These are phyloP conservation scores for Sebastes wilsoni DNA, from an alignment of 2,797 vertebrate genomes.

Conservation along the genomic window DNA sequence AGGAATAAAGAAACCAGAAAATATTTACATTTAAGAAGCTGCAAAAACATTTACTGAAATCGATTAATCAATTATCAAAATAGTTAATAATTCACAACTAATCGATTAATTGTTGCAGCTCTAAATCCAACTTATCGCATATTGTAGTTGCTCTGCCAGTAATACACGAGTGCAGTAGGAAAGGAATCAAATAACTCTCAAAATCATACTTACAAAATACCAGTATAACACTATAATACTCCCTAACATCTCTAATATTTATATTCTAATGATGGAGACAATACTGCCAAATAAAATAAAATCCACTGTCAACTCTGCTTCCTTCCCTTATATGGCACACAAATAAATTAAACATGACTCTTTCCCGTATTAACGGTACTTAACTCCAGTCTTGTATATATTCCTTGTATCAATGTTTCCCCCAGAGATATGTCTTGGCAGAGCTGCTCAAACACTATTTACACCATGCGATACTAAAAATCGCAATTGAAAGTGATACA, in stretches of 20 bases:
- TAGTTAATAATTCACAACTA: too few relatives aligned
- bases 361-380: slow-evolving; percentile 46
- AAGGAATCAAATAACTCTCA: neutral
- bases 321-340: neutral
- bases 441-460: slow-evolving; percentile 59
- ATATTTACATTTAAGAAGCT: too few relatives aligned
- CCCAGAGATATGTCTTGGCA: slow-evolving; percentile 49
- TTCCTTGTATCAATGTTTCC: slow-evolving; percentile 54
- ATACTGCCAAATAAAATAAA: neutral
- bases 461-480: slow-evolving; percentile 59
- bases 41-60: too few relatives aligned
- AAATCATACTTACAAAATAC: neutral
- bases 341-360: slow-evolving; percentile 62
- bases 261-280: neutral
- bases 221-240: neutral
- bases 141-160: neutral
- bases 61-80: too few relatives aligned
- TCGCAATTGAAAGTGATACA: slow-evolving; percentile 56
- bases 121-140: neutral
- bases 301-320: slow-evolving; percentile 1
- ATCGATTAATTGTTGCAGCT: too few relatives aligned
- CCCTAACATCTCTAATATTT: neutral
- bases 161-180: neutral
- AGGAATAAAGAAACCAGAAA: too few relatives aligned
- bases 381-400: slow-evolving; percentile 53